Percentiles rank a stretch among this genome's conserved stretches.
phyloP scores from a whole-genome alignment of 2,888 invertebrate genomes.

The Lepidocyrtinus sp. region DNA sequence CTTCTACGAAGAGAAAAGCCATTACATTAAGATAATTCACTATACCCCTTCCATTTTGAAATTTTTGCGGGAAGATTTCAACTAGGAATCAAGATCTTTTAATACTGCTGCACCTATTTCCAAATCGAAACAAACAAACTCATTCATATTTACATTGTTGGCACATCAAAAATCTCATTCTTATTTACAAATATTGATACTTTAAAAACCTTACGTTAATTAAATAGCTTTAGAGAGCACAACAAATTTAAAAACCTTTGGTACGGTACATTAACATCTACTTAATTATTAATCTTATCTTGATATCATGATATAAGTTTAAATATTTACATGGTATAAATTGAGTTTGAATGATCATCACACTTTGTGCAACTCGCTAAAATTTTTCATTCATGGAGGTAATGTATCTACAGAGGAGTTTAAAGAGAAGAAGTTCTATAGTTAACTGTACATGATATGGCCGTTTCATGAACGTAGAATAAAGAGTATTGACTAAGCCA shows the following conservation, averaged over 20 bases:
- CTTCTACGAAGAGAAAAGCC: background rate
- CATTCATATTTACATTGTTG: conserved; percentile 6
- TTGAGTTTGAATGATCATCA: no score
- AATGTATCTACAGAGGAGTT: background rate
- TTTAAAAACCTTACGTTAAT: background rate
- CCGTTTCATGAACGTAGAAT: conserved; percentile 52
- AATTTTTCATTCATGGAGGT: background rate
- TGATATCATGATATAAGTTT: background rate
- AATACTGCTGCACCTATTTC: background rate
- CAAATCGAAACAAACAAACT: background rate
- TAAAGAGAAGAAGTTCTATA: background rate
- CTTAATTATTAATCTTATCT: background rate
- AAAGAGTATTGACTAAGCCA: background rate
- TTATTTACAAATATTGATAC: background rate
- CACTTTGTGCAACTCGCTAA: background rate
- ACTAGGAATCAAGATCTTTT: background rate
- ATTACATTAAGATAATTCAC: background rate
- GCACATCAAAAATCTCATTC: conserved; percentile 41
- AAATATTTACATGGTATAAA: background rate
- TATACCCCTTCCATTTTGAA: background rate
- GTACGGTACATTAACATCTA: background rate
- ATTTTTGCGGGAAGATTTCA: no score
- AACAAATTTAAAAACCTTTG: conserved; percentile 16
- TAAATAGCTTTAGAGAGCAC: background rate
- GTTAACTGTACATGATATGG: conserved; percentile 55